phyloP scores from a whole-genome alignment of 1,140 invertebrate species.

The Sipha flava region DNA sequence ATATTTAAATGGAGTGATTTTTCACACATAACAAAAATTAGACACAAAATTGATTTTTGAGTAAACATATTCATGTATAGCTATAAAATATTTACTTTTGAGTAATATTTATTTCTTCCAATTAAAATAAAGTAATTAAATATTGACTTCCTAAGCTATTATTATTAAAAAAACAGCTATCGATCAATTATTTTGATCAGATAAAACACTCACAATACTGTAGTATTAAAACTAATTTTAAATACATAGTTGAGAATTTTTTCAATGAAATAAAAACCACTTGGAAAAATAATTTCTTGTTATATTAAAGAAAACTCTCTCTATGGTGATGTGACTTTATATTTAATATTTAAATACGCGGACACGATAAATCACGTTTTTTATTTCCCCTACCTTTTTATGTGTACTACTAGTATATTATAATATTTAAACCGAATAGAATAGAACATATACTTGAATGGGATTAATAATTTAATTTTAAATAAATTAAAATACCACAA shows the following conservation, averaged over 20 bases:
- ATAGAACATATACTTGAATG: not conserved
- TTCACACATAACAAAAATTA: too few species aligned
- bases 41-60: too few species aligned
- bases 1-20: too few species aligned
- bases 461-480: not conserved
- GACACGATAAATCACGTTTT: constrained; percentile 21
- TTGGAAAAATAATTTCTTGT: not conserved
- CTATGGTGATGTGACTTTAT: not conserved
- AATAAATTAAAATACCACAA: not conserved
- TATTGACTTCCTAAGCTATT: too few species aligned
- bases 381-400: not conserved
- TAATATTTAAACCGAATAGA: not conserved
- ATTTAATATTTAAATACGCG: not conserved
- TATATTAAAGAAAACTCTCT: constrained; percentile 9
- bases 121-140: too few species aligned
- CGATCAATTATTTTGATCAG: not conserved
- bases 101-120: too few species aligned
- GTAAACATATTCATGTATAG: too few species aligned
- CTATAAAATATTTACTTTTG: too few species aligned
- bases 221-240: not conserved
- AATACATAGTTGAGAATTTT: not conserved
- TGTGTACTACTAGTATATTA: not conserved
- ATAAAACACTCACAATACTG: not conserved
- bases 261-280: not conserved
- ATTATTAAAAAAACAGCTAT: not conserved